Evolutionary conservation across 2,888 invertebrate genomes (phyloP).

Genomic region (Phlogophora meticulosa): DNA sequence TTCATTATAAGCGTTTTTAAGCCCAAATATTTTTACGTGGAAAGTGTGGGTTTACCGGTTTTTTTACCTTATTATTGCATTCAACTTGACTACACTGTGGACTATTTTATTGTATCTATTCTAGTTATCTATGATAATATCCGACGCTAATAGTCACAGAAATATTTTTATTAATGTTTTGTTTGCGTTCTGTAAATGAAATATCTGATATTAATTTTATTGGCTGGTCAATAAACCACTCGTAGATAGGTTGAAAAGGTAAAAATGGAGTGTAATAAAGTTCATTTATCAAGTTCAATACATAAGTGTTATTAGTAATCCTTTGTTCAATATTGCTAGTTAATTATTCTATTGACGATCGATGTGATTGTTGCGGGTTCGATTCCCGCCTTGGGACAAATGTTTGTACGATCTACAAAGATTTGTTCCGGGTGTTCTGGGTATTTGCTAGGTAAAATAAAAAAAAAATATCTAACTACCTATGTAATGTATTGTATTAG

Average conservation of each 20-base stretch:
- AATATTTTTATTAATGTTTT: conserved; percentile 1
- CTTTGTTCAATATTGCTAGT: no score
- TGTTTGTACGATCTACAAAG: no score
- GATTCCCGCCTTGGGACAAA: no score
- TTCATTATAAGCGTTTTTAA: conserved; percentile 37
- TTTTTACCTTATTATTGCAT: background rate
- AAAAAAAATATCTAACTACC: no score
- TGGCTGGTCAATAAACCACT: background rate
- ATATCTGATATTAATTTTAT: background rate
- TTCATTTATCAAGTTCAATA: no score
- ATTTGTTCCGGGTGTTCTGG: no score
- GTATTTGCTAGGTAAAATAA: no score
- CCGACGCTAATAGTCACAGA: background rate
- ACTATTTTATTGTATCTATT: background rate
- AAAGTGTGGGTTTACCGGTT: conserved; percentile 16
- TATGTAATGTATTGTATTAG: no score
- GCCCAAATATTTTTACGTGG: conserved; percentile 19
- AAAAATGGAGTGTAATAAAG: background rate
- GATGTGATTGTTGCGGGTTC: no score
- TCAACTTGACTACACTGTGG: conserved; percentile 4
- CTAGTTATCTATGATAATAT: conserved; percentile 16
- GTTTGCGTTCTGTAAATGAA: background rate
- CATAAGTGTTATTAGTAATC: background rate
- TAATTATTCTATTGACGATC: no score
- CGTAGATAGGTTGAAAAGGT: background rate